Base-by-base conservation (phyloP, 2,113 vertebrate genomes). In the Psittacula cyanocephala region DNA sequence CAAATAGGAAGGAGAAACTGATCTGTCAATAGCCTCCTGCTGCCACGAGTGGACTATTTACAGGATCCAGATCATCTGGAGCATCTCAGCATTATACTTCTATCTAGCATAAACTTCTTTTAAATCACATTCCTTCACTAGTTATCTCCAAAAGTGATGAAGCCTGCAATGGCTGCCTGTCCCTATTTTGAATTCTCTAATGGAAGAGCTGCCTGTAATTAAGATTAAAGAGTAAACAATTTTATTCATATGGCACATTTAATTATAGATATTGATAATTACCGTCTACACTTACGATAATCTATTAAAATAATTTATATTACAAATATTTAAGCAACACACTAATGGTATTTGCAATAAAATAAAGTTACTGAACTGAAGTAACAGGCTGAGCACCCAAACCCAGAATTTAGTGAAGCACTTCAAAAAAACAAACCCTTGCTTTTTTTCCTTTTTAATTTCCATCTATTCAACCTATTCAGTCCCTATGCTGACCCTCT, bases 201-300 rank as follows among this genome's bases (percentile, higher is more conserved):
- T 37, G 93, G 81, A 95, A 91, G 76, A 96, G 69, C 57, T 95
- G 88, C 47, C 83, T 96, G 77, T 86, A 97, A 93, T 96, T 94
- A 96, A 94, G 88, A 94, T 91, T 69, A 94, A 96, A 90, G 88
- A 88, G 79, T 94, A 95, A 94, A 96, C 88, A 96, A 52, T 92
- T 89, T 87, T 81, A 94, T 91, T 96, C 86, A 64, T 62, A 75
- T 46, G 62, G 92, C 20, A 95, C n/a, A 68, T 84, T 92, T 90
- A 95, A 96, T 96, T 95, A 96, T n/a, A 95, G 82, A 86, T 92
- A 94, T 52, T 88, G 69, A 81, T 84, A 92, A 97, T 95, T 93
- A 88, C 7, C 83, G 71, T 52, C 88, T 95, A 78, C 52, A n/a
- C 39, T 86, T 93, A 81, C n/a, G 9, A 92, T 81, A 68, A 92